Evolutionary conservation across 92 coral and sea anemone genomes (phyloP).

Genomic region (Galaxea fascicularis): DNA sequence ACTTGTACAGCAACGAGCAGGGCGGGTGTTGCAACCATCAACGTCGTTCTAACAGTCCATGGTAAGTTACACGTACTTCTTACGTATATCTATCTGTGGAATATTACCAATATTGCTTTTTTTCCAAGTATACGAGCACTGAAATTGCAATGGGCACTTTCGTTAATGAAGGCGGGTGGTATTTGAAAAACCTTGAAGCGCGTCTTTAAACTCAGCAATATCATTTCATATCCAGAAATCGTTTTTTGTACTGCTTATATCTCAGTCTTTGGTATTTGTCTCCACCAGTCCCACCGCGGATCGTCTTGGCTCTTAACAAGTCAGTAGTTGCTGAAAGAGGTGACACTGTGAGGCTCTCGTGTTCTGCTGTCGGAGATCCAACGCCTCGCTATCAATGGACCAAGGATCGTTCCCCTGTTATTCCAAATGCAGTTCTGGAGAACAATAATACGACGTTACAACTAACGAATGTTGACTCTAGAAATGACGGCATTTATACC

Average conservation of each 20-base stretch:
- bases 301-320: constrained; percentile 3
- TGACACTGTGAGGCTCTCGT: constrained; percentile 36
- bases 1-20: constrained; percentile 48
- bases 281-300: constrained; percentile 38
- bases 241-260: too few relatives aligned
- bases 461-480: constrained; percentile 46
- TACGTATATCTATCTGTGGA: too few relatives aligned
- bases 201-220: too few relatives aligned
- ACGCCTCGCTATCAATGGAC: constrained; percentile 59
- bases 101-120: too few relatives aligned
- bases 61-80: constrained; percentile 36
- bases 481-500: constrained; percentile 60
- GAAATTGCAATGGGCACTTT: too few relatives aligned
- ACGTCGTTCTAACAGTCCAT: constrained; percentile 48
- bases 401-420: constrained; percentile 28
- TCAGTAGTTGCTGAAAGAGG: constrained; percentile 55
- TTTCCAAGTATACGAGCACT: too few relatives aligned
- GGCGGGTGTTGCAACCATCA: constrained; percentile 28
- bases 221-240: too few relatives aligned
- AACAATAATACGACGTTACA: constrained; percentile 29
- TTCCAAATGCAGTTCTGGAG: constrained; percentile 30
- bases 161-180: too few relatives aligned
- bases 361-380: constrained; percentile 74
- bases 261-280: too few relatives aligned
- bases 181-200: too few relatives aligned